These are phyloP conservation scores for Trichomalopsis sarcophagae DNA, from an alignment of 1,140 invertebrate species.

Conservation along the genomic window DNA sequence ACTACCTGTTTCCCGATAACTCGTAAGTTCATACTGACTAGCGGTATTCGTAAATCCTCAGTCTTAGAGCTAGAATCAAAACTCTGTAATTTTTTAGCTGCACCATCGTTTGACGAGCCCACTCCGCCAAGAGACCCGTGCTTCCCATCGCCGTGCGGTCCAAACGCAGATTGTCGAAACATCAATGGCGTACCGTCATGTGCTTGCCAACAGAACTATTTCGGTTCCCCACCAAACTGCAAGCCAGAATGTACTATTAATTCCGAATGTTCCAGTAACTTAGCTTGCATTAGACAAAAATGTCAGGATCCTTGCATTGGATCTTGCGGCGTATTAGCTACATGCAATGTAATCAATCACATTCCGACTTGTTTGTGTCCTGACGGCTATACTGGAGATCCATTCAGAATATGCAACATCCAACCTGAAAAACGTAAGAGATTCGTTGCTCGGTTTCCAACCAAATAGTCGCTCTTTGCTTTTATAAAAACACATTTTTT, in stretches of 20 bases:
- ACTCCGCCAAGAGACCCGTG: conserved; percentile 75
- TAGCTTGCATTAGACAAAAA: conserved; percentile 80
- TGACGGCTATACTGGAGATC: conserved; percentile 82
- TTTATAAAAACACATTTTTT: background rate
- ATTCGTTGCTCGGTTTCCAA: background rate
- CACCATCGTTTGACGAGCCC: conserved; percentile 48
- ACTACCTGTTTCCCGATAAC: conserved; percentile 68
- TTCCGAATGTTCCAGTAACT: conserved; percentile 78
- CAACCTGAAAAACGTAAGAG: conserved; percentile 69
- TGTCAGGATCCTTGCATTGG: conserved; percentile 84
- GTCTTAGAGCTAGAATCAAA: background rate
- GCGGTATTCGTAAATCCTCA: background rate
- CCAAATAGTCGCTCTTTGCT: too few relatives aligned
- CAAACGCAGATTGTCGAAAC: conserved; percentile 80
- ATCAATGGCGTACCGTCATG: conserved; percentile 79
- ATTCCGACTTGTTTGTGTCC: conserved; percentile 81
- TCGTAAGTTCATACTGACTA: conserved; percentile 58
- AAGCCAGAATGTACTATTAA: conserved; percentile 82
- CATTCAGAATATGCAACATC: conserved; percentile 78
- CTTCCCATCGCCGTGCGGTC: conserved; percentile 81
- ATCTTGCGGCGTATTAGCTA: conserved; percentile 81
- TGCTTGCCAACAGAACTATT: conserved; percentile 78
- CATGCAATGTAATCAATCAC: conserved; percentile 80
- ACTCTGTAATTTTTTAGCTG: conserved; percentile 35
- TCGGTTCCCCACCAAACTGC: conserved; percentile 83